Evolutionary conservation across 2,888 invertebrate genomes (phyloP), one percentile per base, ranked within the genome.

Genomic region (Eumerus sabulonum): DNA sequence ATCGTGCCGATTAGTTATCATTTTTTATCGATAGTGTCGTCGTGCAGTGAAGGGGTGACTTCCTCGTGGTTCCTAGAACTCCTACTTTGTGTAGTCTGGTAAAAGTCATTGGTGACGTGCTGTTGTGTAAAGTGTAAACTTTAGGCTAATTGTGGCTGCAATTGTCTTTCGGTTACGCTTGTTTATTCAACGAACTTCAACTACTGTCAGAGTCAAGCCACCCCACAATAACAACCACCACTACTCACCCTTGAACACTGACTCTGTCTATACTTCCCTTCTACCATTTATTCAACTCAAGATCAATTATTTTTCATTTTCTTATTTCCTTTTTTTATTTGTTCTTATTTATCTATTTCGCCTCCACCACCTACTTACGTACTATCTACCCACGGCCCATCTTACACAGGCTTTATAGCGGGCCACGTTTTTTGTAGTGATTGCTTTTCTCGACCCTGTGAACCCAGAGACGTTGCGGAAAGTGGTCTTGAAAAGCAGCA

Each of bases 291-390:
- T 64, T 72, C 45, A 66, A 67, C 57, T 63, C 54, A 73, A 73
- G 73, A 67, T 77, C 77, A 77, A 77, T 77, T 77, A 77, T 77
- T 73, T 77, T 67, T 67, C n/a, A 64, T n/a, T n/a, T n/a, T n/a
- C n/a, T n/a, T n/a, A n/a, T n/a, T 27, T 27, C 7, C 7, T 27
- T 27, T 27, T 27, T 7, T 27, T 27, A 4, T 59, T 35, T 72
- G 50, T 56, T 53, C 51, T 63, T 71, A 45, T 66, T 57, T 62
- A 60, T 57, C 62, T 47, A 36, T 47, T 53, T 48, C 40, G 9
- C 53, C 35, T 48, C 42, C 16, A 17, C 53, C 53, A 53, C 40
- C 53, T n/a, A 40, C 45, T 45, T n/a, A 40, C 1, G 13, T 27
- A 18, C 7, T 14, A 11, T 51, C 51, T 11, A 1, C 13, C 12